Evolutionary conservation across 2,888 invertebrate species (phyloP).

Genomic region (Clistopyga incitator): DNA sequence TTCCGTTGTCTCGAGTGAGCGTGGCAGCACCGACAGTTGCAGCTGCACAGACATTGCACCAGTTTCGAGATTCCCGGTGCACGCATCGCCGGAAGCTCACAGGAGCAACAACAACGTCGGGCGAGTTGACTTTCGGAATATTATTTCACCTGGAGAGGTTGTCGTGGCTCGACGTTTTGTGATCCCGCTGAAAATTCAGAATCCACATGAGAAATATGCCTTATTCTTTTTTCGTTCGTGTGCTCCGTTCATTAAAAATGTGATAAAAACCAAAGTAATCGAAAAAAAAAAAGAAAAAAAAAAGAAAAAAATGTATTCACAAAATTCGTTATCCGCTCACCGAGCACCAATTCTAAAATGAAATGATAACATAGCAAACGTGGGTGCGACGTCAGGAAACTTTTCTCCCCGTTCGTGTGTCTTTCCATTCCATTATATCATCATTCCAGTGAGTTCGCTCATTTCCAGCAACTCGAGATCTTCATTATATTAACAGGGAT

Average conservation of each 20-base stretch:
- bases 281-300: too few relatives aligned
- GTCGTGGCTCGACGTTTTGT: not conserved
- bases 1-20: slow-evolving; percentile 25
- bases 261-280: not conserved
- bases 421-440: not conserved
- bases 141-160: not conserved
- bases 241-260: not conserved
- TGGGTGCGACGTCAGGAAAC: not conserved
- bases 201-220: not conserved
- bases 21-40: not conserved
- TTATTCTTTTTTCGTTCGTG: too few relatives aligned
- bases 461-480: not conserved
- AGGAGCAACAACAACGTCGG: not conserved
- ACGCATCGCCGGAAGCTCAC: slow-evolving; percentile 11
- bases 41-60: not conserved
- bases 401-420: not conserved
- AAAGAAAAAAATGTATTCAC: too few relatives aligned
- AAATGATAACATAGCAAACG: not conserved
- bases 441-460: not conserved
- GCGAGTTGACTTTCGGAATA: not conserved
- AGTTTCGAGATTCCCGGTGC: slow-evolving; percentile 1
- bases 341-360: too few relatives aligned
- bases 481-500: slow-evolving; percentile 24
- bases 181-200: not conserved
- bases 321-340: too few relatives aligned